Conservation (phyloP, 2,113 vertebrate species). For the Nyctibius bracteatus region DNA sequence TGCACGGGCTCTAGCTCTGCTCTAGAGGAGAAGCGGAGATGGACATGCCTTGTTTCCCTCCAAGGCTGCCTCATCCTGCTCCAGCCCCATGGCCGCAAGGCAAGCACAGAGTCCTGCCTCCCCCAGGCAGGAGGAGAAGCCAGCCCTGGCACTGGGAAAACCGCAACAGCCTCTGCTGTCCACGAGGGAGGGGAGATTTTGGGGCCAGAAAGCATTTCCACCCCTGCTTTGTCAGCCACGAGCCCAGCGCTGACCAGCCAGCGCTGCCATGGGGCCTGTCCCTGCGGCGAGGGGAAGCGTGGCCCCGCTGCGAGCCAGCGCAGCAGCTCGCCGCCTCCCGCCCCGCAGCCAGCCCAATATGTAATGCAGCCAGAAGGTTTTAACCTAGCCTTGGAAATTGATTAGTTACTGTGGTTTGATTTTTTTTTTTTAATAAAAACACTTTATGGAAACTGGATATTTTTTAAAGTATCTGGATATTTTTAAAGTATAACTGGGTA, state of each 20-base stretch:
- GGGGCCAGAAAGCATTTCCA: background rate
- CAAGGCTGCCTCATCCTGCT: background rate
- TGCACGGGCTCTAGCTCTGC: background rate
- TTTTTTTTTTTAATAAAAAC: constrained; percentile 11
- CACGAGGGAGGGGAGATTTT: accelerated
- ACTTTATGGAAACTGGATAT: background rate
- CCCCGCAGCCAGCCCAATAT: background rate
- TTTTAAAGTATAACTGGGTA: too few species aligned
- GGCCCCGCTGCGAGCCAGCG: accelerated
- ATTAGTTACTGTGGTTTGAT: background rate
- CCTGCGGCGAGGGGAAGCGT: accelerated
- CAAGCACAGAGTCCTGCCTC: background rate
- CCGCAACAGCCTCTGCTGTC: too few species aligned
- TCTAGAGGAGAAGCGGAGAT: background rate
- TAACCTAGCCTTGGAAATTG: background rate
- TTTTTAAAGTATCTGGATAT: background rate
- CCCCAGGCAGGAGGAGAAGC: background rate
- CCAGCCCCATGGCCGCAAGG: background rate
- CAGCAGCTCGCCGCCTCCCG: background rate
- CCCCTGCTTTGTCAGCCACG: background rate
- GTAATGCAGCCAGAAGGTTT: background rate
- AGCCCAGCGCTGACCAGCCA: accelerated
- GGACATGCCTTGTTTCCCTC: background rate
- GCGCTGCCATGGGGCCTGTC: background rate
- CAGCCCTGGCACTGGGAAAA: background rate